phyloP scores from a whole-genome alignment of 2,113 vertebrate species.

The Phasianus colchicus region DNA sequence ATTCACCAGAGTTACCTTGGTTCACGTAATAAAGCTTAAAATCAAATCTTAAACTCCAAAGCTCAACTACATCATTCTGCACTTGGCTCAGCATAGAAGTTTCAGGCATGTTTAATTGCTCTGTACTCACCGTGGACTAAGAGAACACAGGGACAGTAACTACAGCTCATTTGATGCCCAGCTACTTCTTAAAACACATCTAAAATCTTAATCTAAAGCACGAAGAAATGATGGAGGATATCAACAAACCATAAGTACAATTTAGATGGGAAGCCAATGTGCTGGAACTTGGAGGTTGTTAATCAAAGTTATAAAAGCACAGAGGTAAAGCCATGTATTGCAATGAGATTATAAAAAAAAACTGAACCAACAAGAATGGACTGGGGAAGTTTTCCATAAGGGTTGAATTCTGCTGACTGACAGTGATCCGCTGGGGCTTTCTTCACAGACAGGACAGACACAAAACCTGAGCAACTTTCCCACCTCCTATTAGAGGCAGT shows the following conservation, averaged over 20 bases:
- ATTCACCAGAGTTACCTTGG: background rate
- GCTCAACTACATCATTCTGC: background rate
- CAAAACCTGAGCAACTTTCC: background rate
- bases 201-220: background rate
- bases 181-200: background rate
- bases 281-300: background rate
- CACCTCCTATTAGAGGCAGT: accelerated
- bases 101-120: background rate
- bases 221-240: background rate
- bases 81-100: background rate
- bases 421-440: background rate
- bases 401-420: background rate
- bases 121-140: background rate
- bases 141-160: background rate
- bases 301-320: background rate
- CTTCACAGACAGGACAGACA: background rate
- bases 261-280: background rate
- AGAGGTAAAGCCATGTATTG: background rate
- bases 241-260: background rate
- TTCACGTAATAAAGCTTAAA: background rate
- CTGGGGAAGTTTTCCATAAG: background rate
- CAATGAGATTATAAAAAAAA: background rate
- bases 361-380: background rate
- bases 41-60: background rate
- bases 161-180: background rate